Conservation (phyloP, 53 echinoderm and acorn worm genomes). For the Stichopus horrens region DNA sequence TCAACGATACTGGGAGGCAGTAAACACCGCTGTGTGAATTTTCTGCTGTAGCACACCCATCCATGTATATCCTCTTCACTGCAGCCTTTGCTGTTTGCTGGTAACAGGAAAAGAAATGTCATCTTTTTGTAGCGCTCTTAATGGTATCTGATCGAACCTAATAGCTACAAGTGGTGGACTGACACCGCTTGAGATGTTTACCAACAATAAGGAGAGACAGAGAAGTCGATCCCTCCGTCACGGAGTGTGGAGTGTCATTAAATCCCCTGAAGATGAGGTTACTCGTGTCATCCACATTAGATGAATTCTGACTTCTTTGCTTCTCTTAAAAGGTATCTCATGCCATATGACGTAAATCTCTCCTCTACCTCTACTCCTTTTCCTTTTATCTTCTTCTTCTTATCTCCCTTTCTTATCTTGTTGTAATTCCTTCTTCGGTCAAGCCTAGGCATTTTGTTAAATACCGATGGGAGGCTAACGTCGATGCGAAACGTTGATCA, state of each 20-base stretch:
- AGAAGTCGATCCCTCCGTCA: not conserved
- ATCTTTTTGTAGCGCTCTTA: not conserved
- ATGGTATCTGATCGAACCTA: not conserved
- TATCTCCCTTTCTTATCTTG: no score
- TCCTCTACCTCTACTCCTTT: not conserved
- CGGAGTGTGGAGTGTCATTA: not conserved
- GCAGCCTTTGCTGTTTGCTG: no score
- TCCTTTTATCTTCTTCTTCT: no score
- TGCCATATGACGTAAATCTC: not conserved
- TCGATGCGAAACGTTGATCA: no score
- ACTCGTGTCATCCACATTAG: slow-evolving; percentile 10
- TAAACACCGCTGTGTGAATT: no score
- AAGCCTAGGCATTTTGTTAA: no score
- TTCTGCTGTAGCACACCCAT: no score
- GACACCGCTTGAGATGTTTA: not conserved
- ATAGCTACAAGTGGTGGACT: slow-evolving; percentile 1
- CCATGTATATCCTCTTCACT: no score
- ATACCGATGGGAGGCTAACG: no score
- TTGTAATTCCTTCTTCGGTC: no score
- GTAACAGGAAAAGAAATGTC: not conserved
- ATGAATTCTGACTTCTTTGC: not conserved
- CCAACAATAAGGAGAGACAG: not conserved
- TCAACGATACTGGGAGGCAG: no score
- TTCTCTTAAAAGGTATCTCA: slow-evolving; percentile 1
- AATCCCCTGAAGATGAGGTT: not conserved